Evolutionary conservation across 2,888 invertebrate genomes (phyloP), one percentile per base, ranked within the genome.

Genomic region (Cordilura impudica): DNA sequence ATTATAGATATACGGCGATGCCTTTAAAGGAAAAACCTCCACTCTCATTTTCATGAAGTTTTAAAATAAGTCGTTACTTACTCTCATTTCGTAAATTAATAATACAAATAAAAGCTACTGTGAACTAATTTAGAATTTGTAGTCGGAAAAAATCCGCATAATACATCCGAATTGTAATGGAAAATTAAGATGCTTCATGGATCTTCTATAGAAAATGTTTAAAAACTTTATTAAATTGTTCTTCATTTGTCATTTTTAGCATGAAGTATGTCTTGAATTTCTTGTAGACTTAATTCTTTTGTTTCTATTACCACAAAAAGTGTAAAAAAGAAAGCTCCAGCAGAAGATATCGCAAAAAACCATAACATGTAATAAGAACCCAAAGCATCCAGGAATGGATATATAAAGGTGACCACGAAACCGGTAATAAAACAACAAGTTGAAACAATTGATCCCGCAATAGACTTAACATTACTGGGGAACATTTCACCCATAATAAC

Each of bases 401-500:
- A 95, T 85, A 89, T 94, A 89, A 93, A 93, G 0, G 96, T 95
- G 18, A 95, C 92, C n/a, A 95, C 81, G 87, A 96, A 96, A 0
- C 93, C 94, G 1, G 95, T 88, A 0, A 91, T 83, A 95, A 96
- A 96, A 84, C 95, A 96, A 72, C 94, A 91, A 10, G 94, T 93
- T 0, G 96, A 94, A 0, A 94, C 94, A 1, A 96, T 91, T 0
- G 95, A 93, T 0, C 94, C 93, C 0, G 95, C 95, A 7, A 92
- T 90, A 0, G 94, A 92, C 88, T 95, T 95, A 0, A 95, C 93
- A 82, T 95, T 94, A 0, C 94, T 90, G 19, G 97, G 94, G 88
- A 97, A 94, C 88, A 96, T 92, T 88, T 96, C 96, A 0, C 94
- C 94, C 91, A 95, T 92, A 29, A 96, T 93, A 0, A 95, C 94